phyloP scores from a whole-genome alignment of 2,113 vertebrate genomes.

The Hoplias malabaricus region DNA sequence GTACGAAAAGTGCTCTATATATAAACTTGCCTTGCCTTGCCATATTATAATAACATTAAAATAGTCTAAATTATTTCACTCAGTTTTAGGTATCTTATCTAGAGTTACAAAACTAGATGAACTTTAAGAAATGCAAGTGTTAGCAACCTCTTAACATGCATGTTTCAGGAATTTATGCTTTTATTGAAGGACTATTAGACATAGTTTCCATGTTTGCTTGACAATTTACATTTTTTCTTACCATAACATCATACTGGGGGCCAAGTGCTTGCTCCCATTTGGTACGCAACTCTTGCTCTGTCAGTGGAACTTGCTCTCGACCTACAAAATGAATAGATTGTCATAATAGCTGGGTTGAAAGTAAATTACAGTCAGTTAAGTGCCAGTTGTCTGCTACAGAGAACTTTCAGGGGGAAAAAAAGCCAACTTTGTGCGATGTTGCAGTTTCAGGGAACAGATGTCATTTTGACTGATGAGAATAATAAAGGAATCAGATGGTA shows the following conservation, averaged over 20 bases:
- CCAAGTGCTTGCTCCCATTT: slow-evolving; percentile 91
- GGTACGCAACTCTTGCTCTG: slow-evolving; percentile 76
- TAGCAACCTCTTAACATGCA: background rate
- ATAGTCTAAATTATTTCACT: no score
- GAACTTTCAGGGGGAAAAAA: background rate
- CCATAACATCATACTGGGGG: slow-evolving; percentile 89
- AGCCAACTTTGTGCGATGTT: slow-evolving; percentile 7
- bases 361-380: slow-evolving; percentile 29
- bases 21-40: no score
- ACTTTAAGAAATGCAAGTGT: no score
- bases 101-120: no score
- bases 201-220: background rate
- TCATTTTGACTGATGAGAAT: slow-evolving; percentile 40
- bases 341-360: slow-evolving; percentile 33
- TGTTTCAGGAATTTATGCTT: background rate
- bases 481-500: slow-evolving; percentile 25
- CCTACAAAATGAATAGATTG: slow-evolving; percentile 63
- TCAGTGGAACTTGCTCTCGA: slow-evolving; percentile 47
- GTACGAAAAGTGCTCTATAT: no score
- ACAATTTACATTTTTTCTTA: slow-evolving; percentile 62
- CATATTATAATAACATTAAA: no score
- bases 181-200: slow-evolving; percentile 15
- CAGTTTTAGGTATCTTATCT: no score
- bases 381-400: background rate
- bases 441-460: background rate